These are phyloP conservation scores for Rhinolophus sinicus DNA, from an alignment of 2,113 vertebrate species.

Conservation along the genomic window DNA sequence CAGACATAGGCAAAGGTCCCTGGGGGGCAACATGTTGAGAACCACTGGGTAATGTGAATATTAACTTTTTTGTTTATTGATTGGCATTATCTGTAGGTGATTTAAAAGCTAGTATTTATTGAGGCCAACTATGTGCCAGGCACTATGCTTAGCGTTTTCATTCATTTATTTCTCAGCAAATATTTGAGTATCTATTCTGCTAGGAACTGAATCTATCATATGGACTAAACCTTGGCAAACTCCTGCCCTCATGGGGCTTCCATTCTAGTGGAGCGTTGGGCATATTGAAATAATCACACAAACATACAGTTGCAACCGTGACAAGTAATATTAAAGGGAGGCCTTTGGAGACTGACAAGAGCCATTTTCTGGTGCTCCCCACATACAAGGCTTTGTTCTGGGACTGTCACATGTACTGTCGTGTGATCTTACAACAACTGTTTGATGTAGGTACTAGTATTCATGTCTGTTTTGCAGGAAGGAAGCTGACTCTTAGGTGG, in stretches of 20 bases:
- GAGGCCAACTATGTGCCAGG: not conserved
- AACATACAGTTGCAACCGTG: not conserved
- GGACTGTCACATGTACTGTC: not conserved
- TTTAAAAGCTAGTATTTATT: not conserved
- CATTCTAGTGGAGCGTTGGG: not conserved
- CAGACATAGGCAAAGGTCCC: not conserved
- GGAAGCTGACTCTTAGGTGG: not conserved
- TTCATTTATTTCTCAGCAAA: not conserved
- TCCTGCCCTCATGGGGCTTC: not conserved
- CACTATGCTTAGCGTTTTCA: conserved; percentile 7
- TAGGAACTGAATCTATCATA: not conserved
- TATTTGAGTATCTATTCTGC: not conserved
- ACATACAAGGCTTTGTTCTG: not conserved
- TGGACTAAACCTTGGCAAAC: not conserved
- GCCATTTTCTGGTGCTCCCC: not conserved
- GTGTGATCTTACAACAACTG: accelerated
- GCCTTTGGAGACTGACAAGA: not conserved
- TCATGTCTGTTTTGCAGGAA: not conserved
- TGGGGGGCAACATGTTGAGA: not conserved
- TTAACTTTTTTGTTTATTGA: not conserved
- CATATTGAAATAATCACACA: not conserved
- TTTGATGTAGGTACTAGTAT: too few species aligned
- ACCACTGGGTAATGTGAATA: not conserved
- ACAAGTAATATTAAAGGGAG: not conserved
- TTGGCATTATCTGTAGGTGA: not conserved